Percentiles rank a stretch among this genome's conserved stretches.
Evolutionary conservation across 2,113 vertebrate genomes (phyloP).

Genomic region (Lophius piscatorius): DNA sequence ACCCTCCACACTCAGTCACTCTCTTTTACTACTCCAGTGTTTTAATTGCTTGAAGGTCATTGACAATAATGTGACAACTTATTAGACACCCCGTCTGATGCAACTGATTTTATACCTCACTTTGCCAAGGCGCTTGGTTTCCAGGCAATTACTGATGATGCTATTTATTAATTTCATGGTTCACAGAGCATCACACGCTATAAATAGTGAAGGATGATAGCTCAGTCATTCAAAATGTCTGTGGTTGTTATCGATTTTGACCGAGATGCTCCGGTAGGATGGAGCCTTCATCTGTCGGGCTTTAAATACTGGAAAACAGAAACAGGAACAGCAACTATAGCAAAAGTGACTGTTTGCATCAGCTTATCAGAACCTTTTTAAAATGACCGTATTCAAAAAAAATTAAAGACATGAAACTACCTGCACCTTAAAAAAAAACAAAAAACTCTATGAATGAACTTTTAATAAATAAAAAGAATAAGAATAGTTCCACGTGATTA

Average conservation of each 20-base stretch:
- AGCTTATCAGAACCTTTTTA: not conserved
- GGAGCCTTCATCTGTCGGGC: slow-evolving; percentile 51
- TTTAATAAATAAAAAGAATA: too few relatives aligned
- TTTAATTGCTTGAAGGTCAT: slow-evolving; percentile 86
- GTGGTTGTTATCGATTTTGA: slow-evolving; percentile 74
- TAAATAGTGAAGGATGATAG: slow-evolving; percentile 81
- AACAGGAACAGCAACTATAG: not conserved
- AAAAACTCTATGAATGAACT: too few relatives aligned
- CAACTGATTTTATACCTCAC: slow-evolving; percentile 76
- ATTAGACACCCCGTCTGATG: slow-evolving; percentile 81
- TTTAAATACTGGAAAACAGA: slow-evolving; percentile 25
- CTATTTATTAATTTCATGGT: slow-evolving; percentile 86
- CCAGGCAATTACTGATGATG: slow-evolving; percentile 81
- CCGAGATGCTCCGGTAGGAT: slow-evolving; percentile 59
- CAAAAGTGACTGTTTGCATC: not conserved
- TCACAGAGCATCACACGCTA: slow-evolving; percentile 79
- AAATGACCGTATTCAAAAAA: slow-evolving; percentile 1
- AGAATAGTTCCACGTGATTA: too few relatives aligned
- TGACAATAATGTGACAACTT: slow-evolving; percentile 83
- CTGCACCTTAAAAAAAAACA: too few relatives aligned
- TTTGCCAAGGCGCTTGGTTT: slow-evolving; percentile 76
- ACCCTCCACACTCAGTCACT: slow-evolving; percentile 6
- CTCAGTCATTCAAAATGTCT: slow-evolving; percentile 73
- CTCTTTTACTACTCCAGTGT: slow-evolving; percentile 44
- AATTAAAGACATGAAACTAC: too few relatives aligned